phyloP scores from a whole-genome alignment of 2,797 vertebrate species.

The Gadopsis marmoratus region DNA sequence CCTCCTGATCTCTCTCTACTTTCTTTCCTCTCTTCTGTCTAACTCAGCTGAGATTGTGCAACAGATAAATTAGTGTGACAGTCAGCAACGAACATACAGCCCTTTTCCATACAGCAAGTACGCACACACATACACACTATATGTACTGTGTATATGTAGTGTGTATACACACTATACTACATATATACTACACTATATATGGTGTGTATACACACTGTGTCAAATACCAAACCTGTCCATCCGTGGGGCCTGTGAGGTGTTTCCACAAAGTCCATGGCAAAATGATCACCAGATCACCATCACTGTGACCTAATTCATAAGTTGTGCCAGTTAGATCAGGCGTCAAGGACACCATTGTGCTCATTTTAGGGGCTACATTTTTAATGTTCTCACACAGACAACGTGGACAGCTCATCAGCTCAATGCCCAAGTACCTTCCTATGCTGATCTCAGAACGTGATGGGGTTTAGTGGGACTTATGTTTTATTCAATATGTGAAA shows the following conservation, averaged over 20 bases:
- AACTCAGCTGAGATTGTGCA: constrained; percentile 14
- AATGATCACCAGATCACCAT: constrained; percentile 17
- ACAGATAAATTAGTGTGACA: constrained; percentile 29
- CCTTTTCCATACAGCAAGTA: background rate
- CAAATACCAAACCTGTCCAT: constrained; percentile 12
- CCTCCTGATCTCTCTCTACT: constrained; percentile 21
- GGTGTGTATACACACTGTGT: too few species aligned
- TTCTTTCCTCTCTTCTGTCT: constrained; percentile 21
- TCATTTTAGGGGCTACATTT: background rate
- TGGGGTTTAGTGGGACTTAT: background rate
- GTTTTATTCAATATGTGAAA: background rate
- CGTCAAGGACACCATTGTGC: background rate
- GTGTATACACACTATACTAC: too few species aligned
- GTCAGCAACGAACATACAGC: background rate
- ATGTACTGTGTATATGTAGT: too few species aligned
- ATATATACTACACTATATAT: too few species aligned
- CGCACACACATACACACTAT: background rate
- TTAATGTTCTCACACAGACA: background rate
- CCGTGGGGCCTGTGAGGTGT: background rate
- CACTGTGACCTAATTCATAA: constrained; percentile 37
- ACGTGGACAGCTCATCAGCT: background rate
- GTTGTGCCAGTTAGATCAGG: constrained; percentile 36
- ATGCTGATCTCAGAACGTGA: background rate
- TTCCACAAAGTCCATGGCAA: background rate
- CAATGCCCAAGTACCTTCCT: background rate